Conservation (phyloP, 2,113 vertebrate species). For the Prochilodus magdalenae region DNA sequence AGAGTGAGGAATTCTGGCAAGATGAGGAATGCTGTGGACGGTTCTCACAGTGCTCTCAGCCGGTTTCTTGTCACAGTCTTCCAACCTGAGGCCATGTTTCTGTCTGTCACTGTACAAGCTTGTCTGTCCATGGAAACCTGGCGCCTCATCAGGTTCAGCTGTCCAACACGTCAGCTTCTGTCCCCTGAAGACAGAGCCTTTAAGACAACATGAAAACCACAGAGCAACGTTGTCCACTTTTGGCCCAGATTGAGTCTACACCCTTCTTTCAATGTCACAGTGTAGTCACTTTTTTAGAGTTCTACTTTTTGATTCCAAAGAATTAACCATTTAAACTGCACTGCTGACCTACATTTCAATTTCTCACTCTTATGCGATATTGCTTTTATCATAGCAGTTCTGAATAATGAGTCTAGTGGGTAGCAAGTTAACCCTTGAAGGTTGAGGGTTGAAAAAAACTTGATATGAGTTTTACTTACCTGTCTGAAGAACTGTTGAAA, state of each 20-base stretch:
- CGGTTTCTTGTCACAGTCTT: background rate
- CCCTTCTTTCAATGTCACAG: too few relatives aligned
- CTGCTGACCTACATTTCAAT: too few relatives aligned
- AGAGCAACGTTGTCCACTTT: background rate
- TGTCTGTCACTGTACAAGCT: slow-evolving; percentile 31
- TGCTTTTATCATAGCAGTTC: too few relatives aligned
- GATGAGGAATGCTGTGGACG: slow-evolving; percentile 9
- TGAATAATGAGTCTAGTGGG: too few relatives aligned
- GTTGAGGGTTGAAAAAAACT: too few relatives aligned
- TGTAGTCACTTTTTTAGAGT: background rate
- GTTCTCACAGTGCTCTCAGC: slow-evolving; percentile 4
- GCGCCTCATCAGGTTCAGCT: slow-evolving; percentile 1
- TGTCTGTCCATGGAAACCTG: slow-evolving; percentile 35
- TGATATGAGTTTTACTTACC: too few relatives aligned
- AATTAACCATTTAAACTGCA: background rate
- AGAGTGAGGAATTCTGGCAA: background rate
- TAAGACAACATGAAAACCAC: slow-evolving; percentile 12
- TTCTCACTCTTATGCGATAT: too few relatives aligned
- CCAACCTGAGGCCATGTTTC: slow-evolving; percentile 43
- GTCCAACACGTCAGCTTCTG: slow-evolving; percentile 45
- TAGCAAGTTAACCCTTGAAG: too few relatives aligned
- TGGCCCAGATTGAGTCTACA: background rate
- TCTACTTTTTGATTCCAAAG: background rate
- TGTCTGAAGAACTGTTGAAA: too few relatives aligned
- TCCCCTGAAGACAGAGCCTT: slow-evolving; percentile 46